A percentile compares a stretch with the other conserved stretches of the same genome.
Evolutionary conservation across 2,888 invertebrate species (phyloP).

Genomic region (Sminthurides aquaticus): DNA sequence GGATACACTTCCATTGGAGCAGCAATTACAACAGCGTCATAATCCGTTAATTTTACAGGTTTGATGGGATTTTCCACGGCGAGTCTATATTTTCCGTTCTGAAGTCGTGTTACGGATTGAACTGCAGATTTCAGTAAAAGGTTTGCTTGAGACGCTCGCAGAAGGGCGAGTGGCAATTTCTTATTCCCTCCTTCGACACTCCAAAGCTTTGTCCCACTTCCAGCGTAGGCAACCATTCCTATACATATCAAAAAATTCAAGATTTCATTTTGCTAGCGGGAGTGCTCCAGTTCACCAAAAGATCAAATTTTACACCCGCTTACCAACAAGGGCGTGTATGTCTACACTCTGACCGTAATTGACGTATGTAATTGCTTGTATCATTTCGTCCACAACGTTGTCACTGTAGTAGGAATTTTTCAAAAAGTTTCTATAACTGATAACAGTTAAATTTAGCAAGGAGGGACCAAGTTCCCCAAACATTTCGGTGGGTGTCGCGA

Average conservation of each 20-base stretch:
- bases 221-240: conserved; percentile 54
- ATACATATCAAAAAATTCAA: conserved; percentile 9
- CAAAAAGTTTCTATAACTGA: conserved; percentile 48
- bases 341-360: conserved; percentile 57
- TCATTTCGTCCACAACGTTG: conserved; percentile 53
- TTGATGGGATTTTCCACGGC: background rate
- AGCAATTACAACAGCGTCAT: conserved; percentile 56
- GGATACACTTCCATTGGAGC: conserved; percentile 51
- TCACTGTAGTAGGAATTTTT: conserved; percentile 49
- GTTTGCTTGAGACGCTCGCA: conserved; percentile 48
- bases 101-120: conserved; percentile 33
- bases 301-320: background rate
- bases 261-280: background rate
- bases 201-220: conserved; percentile 53
- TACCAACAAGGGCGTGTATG: conserved; percentile 55
- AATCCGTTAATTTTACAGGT: conserved; percentile 42
- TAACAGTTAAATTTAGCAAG: conserved; percentile 50
- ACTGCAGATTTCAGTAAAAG: conserved; percentile 42
- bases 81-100: conserved; percentile 44
- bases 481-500: conserved; percentile 51
- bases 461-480: conserved; percentile 51
- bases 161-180: conserved; percentile 48
- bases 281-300: too few species aligned
- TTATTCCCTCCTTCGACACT: conserved; percentile 57
- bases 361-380: conserved; percentile 51